A percentile compares a stretch with the other conserved stretches of the same genome.
Evolutionary conservation across 1,140 invertebrate species (phyloP).

Genomic region (Acromyrmex echinatior): DNA sequence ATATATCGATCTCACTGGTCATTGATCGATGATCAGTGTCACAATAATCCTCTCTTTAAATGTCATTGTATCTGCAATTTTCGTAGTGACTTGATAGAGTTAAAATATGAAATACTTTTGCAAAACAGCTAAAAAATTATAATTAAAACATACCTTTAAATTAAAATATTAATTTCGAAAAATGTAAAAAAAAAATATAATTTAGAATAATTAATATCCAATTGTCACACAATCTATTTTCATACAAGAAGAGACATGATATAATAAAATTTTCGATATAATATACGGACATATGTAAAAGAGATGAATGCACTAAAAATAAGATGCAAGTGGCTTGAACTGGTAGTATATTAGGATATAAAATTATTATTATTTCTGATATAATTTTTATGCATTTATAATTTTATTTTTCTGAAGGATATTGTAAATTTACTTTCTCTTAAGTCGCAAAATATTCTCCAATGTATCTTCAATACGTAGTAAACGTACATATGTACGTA

Average conservation of each 20-base stretch:
- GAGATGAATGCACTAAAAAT: slow-evolving; percentile 66
- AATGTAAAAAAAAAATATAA: not conserved
- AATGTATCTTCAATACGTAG: not conserved
- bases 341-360: slow-evolving; percentile 32
- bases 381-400: slow-evolving; percentile 3
- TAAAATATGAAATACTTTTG: slow-evolving; percentile 18
- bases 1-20: slow-evolving; percentile 39
- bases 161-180: not conserved
- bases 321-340: slow-evolving; percentile 64
- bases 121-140: not conserved
- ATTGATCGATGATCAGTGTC: slow-evolving; percentile 55
- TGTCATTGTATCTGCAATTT: not conserved
- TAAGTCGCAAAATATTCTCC: not conserved
- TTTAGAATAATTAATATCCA: not conserved
- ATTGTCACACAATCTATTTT: not conserved
- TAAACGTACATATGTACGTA: not conserved
- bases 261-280: slow-evolving; percentile 60
- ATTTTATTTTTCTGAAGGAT: not conserved
- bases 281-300: slow-evolving; percentile 61
- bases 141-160: not conserved
- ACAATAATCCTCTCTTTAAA: slow-evolving; percentile 32
- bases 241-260: slow-evolving; percentile 61
- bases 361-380: not conserved
- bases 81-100: not conserved
- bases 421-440: not conserved